A percentile compares a stretch with the other conserved stretches of the same genome.
Evolutionary conservation across 2,888 invertebrate genomes (phyloP).

Genomic region (Uropetala carovei): DNA sequence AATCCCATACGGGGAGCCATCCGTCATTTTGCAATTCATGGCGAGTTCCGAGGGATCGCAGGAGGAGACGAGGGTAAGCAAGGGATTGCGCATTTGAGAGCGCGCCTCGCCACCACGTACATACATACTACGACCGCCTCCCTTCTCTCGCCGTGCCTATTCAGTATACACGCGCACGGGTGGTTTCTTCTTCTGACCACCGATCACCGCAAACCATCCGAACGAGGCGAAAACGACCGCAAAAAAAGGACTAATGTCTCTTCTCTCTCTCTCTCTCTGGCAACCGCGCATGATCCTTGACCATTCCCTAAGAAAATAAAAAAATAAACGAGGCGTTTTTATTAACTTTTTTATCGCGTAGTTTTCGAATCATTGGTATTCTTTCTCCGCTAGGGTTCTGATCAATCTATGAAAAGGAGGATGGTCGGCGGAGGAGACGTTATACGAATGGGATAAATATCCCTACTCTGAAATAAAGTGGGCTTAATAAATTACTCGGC

Average conservation of each 20-base stretch:
- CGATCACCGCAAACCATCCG: slow-evolving; percentile 1
- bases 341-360: not conserved
- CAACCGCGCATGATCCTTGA: not conserved
- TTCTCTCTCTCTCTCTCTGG: not conserved
- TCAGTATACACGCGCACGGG: slow-evolving; percentile 3
- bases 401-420: slow-evolving; percentile 29
- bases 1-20: not conserved
- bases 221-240: not conserved
- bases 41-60: not conserved
- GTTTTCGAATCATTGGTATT: slow-evolving; percentile 50
- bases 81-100: not conserved
- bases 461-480: slow-evolving; percentile 38
- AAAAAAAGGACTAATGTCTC: not conserved
- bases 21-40: slow-evolving; percentile 24
- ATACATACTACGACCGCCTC: no score
- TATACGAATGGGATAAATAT: not conserved
- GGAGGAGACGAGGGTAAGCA: not conserved
- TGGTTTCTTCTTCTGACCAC: not conserved
- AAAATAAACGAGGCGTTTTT: not conserved
- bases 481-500: slow-evolving; percentile 55
- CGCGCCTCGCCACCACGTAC: no score
- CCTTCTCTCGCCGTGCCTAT: not conserved
- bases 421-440: no score
- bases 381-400: slow-evolving; percentile 25
- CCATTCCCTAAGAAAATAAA: not conserved